Evolutionary conservation across 1,140 invertebrate species (phyloP).

Genomic region (Brachionus plicatilis): DNA sequence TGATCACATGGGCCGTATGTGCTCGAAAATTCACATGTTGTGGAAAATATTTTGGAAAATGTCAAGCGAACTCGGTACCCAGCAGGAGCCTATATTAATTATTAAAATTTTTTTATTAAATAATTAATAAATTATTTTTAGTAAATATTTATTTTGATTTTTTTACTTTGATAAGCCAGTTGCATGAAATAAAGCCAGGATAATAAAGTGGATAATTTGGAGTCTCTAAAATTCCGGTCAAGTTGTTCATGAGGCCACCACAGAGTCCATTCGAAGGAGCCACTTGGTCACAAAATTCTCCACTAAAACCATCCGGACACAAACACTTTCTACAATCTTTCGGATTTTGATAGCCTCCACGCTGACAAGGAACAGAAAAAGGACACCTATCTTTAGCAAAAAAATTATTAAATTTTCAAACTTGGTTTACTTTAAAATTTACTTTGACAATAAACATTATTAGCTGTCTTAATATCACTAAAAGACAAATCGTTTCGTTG

Average conservation of each 20-base stretch:
- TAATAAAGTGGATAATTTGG: conserved; percentile 37
- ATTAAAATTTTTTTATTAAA: background rate
- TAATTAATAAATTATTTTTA: no score
- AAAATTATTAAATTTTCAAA: background rate
- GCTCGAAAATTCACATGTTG: background rate
- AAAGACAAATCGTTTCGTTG: conserved; percentile 23
- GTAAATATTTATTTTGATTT: background rate
- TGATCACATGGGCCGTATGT: conserved; percentile 27
- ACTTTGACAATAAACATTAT: conserved; percentile 32
- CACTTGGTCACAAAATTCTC: conserved; percentile 24
- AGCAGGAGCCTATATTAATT: background rate
- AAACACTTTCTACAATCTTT: conserved; percentile 1
- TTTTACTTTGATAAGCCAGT: conserved; percentile 34
- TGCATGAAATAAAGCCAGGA: conserved; percentile 26
- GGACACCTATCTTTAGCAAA: background rate
- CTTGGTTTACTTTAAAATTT: background rate
- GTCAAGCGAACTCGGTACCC: conserved; percentile 26
- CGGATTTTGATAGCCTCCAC: conserved; percentile 22
- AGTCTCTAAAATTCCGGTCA: conserved; percentile 26
- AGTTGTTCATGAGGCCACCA: background rate
- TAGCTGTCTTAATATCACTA: conserved; percentile 28
- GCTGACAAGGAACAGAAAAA: background rate
- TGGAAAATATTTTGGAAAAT: background rate
- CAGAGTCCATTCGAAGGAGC: background rate
- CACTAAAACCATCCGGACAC: conserved; percentile 33